Conservation (phyloP, 2,797 vertebrate genomes). For the Bovichtus variegatus region DNA sequence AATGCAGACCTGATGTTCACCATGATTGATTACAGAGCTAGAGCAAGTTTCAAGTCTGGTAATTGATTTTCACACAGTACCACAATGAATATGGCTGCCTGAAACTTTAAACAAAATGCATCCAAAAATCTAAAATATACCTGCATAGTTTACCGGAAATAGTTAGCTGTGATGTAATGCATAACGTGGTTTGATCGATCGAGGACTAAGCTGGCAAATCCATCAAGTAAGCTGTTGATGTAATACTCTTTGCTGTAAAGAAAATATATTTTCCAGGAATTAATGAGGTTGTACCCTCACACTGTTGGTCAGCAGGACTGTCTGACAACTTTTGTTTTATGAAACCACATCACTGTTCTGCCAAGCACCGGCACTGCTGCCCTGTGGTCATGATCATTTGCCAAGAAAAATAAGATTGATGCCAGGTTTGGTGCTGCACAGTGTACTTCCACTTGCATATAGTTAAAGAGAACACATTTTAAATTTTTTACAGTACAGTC, state of each 20-base stretch:
- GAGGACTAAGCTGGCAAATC: not conserved
- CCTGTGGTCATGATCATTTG: not conserved
- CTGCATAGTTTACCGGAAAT: not conserved
- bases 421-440: not conserved
- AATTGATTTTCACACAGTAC: not conserved
- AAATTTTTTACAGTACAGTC: not conserved
- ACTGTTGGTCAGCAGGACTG: constrained; percentile 17
- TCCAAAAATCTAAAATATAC: not conserved
- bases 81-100: not conserved
- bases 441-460: not conserved
- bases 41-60: not conserved
- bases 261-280: constrained; percentile 10
- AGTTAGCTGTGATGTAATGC: not conserved
- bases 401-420: not conserved
- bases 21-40: constrained; percentile 9
- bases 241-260: constrained; percentile 2
- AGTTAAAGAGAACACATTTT: not conserved
- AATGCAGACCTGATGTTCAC: not conserved
- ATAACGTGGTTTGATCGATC: not conserved
- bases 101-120: not conserved
- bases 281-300: constrained; percentile 26
- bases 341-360: constrained; percentile 4
- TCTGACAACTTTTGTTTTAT: constrained; percentile 13
- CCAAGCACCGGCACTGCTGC: constrained; percentile 11
- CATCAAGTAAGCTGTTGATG: constrained; percentile 5